Evolutionary conservation across 2,113 vertebrate species (phyloP).

Genomic region (Addax nasomaculatus): DNA sequence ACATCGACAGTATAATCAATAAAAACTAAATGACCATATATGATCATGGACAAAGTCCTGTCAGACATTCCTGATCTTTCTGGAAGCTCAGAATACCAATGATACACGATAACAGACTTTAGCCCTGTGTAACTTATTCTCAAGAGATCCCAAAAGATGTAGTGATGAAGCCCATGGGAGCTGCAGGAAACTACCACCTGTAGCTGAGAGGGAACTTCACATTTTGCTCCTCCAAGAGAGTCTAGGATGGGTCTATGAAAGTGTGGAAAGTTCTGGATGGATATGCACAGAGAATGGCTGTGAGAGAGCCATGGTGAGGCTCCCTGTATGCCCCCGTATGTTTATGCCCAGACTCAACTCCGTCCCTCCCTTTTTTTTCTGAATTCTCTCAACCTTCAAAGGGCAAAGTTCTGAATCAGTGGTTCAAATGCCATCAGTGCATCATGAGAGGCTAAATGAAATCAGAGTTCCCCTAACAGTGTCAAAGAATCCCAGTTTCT

Average conservation of each 20-base stretch:
- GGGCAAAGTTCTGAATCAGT: background rate
- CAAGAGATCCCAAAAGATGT: background rate
- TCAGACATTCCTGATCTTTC: background rate
- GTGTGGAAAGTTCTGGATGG: background rate
- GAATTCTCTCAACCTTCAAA: background rate
- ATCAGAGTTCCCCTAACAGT: background rate
- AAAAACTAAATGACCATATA: conserved; percentile 7
- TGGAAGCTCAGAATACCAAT: background rate
- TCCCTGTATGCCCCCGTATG: background rate
- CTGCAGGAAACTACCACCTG: background rate
- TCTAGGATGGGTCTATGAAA: background rate
- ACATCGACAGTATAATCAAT: background rate
- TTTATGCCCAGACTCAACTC: background rate
- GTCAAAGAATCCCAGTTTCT: conserved; percentile 5
- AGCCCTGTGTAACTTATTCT: background rate
- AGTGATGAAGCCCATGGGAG: background rate
- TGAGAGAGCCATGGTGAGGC: background rate
- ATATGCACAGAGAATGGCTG: background rate
- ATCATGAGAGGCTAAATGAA: background rate
- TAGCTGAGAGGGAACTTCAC: background rate
- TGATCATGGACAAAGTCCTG: background rate
- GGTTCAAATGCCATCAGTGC: background rate
- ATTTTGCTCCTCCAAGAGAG: background rate
- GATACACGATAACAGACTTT: background rate
- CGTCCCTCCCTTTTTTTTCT: background rate